Evolutionary conservation across 2,888 invertebrate species (phyloP), one percentile per base, ranked within the genome.

Genomic region (Epinotia bilunana): DNA sequence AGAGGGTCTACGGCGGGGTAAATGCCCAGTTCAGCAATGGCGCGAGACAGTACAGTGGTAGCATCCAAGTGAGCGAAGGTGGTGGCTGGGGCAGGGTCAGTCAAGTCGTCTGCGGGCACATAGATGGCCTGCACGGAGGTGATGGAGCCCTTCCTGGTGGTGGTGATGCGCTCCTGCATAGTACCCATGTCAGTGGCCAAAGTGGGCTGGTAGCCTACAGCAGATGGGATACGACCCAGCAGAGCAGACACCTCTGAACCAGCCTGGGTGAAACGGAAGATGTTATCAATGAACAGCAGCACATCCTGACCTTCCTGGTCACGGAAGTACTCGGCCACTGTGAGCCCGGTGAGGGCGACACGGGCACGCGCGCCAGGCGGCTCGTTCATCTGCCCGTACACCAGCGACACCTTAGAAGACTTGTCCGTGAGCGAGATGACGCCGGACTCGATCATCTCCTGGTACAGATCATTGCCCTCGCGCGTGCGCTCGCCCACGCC

Each of bases 361-460:
- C 99, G 97, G 82, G 98, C 98, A 88, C 99, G 97, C 70, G 99
- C 98, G 81, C 99, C 99, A 75, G 99, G 99, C 61, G 99, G 99
- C 94, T 99, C 99, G 90, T 99, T 99, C 99, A 99, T 99, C 94
- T 99, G 99, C 64, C 99, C 99, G 85, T 98, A 99, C 79, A 99
- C 98, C 76, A 99, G 95, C 0, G 98, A 96, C 87, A 98, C 98
- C 94, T 99, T 99, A 11, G 98, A 99, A 43, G 96, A 96, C 87
- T 97, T 97, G 88, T 98, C 98, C 84, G 97, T 97, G 13, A 99
- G 94, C 53, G 98, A 98, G 88, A 99, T 98, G 80, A 99, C 99
- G 85, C 98, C 98, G 71, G 97, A 96, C 90, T 98, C 98, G 91
- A 98, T 99, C 99, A 99, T 99, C 94, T 99, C 99, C 90, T 98